Percentiles rank a stretch among this genome's conserved stretches.
Conservation (phyloP, 1,140 invertebrate genomes). For the Araneus ventricosus region DNA sequence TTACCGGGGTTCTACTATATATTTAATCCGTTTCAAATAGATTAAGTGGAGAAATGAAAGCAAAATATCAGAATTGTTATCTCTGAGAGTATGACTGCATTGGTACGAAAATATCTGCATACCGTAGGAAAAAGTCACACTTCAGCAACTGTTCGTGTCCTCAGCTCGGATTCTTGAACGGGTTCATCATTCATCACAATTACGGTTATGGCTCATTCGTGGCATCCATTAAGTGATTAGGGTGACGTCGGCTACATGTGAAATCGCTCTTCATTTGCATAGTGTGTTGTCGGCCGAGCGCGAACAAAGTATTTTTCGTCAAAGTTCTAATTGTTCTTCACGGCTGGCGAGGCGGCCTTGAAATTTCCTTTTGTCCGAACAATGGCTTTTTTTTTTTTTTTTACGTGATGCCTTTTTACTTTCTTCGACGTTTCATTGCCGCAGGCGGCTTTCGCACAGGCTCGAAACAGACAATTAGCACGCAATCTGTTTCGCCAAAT, state of each 20-base stretch:
- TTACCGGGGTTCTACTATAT: too few species aligned
- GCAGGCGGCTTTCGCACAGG: not conserved
- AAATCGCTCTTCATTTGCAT: not conserved
- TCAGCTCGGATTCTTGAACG: not conserved
- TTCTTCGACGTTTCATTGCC: not conserved
- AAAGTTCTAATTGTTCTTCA: not conserved
- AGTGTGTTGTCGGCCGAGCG: not conserved
- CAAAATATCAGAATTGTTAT: too few species aligned
- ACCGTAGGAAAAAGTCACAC: too few species aligned
- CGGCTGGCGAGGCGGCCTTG: not conserved
- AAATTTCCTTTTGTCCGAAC: not conserved
- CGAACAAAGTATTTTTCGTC: not conserved
- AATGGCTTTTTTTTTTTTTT: not conserved
- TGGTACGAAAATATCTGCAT: too few species aligned
- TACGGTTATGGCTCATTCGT: not conserved
- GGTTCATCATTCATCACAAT: not conserved
- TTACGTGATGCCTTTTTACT: not conserved
- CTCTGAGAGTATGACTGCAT: too few species aligned
- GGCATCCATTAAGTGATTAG: not conserved
- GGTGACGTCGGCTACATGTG: not conserved
- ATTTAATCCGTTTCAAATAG: too few species aligned
- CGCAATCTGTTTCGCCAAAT: constrained; percentile 10
- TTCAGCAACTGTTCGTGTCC: not conserved
- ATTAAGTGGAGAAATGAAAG: too few species aligned
- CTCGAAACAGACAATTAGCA: not conserved